A percentile compares a stretch with the other conserved stretches of the same genome.
These are phyloP conservation scores for Drosophila cracens DNA, from an alignment of 2,888 invertebrate genomes.

Conservation along the genomic window DNA sequence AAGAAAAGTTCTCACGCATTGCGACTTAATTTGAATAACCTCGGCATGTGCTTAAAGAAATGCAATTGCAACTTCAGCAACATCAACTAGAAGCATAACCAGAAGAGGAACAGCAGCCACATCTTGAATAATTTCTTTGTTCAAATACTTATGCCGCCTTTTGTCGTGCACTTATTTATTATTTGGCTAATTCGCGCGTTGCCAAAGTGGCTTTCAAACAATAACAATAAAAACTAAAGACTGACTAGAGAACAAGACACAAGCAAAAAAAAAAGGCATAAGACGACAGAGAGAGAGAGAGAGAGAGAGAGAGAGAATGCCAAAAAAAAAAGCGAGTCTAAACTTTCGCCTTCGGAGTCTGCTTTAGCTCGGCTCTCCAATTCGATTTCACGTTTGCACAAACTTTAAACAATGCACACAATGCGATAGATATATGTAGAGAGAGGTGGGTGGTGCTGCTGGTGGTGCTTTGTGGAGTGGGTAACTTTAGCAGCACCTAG, in stretches of 20 bases:
- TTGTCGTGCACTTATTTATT: conserved; percentile 82
- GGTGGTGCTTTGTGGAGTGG: not conserved
- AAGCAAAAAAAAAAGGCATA: conserved; percentile 6
- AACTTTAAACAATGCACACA: conserved; percentile 74
- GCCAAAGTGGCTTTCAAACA: conserved; percentile 80
- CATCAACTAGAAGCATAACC: conserved; percentile 11
- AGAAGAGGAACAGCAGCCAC: conserved; percentile 14
- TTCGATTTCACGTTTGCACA: conserved; percentile 75
- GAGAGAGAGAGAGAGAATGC: not conserved
- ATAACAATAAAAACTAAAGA: conserved; percentile 72
- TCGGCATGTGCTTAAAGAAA: not conserved
- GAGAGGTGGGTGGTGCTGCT: not conserved
- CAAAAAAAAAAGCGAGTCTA: conserved; percentile 3
- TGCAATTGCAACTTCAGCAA: not conserved
- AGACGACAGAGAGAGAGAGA: not conserved
- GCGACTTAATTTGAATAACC: not conserved
- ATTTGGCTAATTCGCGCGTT: conserved; percentile 83
- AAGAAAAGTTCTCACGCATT: not conserved
- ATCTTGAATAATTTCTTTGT: conserved; percentile 75
- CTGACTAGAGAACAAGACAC: conserved; percentile 21
- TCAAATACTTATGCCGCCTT: conserved; percentile 70
- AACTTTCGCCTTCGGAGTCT: conserved; percentile 43
- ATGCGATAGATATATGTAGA: conserved; percentile 37
- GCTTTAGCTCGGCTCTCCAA: conserved; percentile 59
- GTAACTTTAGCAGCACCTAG: conserved; percentile 55